Evolutionary conservation across 1,140 invertebrate species (phyloP).

Genomic region (Oryctes rhinoceros): DNA sequence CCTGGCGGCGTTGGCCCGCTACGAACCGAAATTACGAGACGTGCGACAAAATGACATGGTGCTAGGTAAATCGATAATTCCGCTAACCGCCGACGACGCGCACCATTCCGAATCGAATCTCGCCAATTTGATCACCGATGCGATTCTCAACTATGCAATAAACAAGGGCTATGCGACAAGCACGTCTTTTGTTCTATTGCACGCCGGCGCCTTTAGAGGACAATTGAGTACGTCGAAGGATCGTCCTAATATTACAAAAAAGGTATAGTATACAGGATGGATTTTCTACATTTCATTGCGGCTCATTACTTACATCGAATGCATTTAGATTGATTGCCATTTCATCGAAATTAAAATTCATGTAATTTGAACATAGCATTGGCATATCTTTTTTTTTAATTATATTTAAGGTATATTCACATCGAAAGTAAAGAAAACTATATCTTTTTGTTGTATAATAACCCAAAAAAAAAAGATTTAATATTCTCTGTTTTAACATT

Average conservation of each 20-base stretch:
- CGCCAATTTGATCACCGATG: slow-evolving; percentile 3
- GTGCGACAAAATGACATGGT: neutral
- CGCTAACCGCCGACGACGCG: neutral
- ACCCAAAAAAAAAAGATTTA: too few species aligned
- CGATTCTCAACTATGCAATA: neutral
- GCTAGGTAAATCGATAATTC: neutral
- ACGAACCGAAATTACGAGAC: neutral
- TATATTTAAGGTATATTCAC: too few species aligned
- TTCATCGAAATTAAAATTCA: too few species aligned
- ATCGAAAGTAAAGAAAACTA: too few species aligned
- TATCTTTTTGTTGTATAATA: too few species aligned
- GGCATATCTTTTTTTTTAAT: too few species aligned
- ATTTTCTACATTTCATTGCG: too few species aligned
- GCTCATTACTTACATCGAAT: too few species aligned
- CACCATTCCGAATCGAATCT: neutral
- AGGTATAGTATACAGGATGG: neutral
- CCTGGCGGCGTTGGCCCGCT: neutral
- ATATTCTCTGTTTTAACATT: too few species aligned
- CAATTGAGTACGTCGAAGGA: neutral
- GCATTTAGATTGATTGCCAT: too few species aligned
- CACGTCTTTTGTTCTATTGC: neutral
- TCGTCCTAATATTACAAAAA: neutral
- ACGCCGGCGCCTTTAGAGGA: neutral
- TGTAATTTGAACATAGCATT: too few species aligned
- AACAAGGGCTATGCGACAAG: too few species aligned